Evolutionary conservation across 2,113 vertebrate genomes (phyloP), one percentile per base, ranked within the genome.

Genomic region (Eulemur macaco): DNA sequence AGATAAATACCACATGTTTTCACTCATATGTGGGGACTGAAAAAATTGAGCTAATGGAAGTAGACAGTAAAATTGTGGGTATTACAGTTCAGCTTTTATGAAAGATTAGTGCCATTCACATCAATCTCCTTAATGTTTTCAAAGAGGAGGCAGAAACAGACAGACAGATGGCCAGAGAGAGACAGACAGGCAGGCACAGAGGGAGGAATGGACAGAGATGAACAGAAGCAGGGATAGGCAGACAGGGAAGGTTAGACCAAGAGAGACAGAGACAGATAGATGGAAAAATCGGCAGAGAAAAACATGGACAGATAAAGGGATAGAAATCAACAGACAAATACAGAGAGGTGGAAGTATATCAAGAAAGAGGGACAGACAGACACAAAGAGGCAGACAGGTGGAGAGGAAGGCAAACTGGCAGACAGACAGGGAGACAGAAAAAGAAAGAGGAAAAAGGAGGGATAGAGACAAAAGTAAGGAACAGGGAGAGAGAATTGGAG

Each of bases 41-140:
- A 63, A 60, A 63, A 63, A 29, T 56, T 63, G 60, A 63, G 60
- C 60, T 63, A 29, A 63, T 63, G 25, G 60, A 63, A 63, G 27
- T 29, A 29, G 27, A 63, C 11, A 63, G 60, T 63, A 63, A 63
- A 60, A 63, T 63, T 29, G 25, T 29, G 27, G 27, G 60, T 63
- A 63, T 63, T 63, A 29, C 8, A 80, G 12, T 91, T 87, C 23
- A 63, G 25, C 29, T 96, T 89, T 96, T 95, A 92, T 88, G 69
- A 94, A 94, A 96, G 10, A 83, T 17, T 85, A 69, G 13, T 86
- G 77, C 60, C 29, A 96, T 90, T 96, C 77, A 60, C n/a, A 54
- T 85, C 37, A 60, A 3, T 64, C 7, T 92, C n/a, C 42, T 42
- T 91, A 93, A 34, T 9, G 25, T 64, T 87, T 96, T 95, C 80